Evolutionary conservation across 2,113 vertebrate genomes (phyloP), one percentile per base, ranked within the genome.

Genomic region (Petroica traversi): DNA sequence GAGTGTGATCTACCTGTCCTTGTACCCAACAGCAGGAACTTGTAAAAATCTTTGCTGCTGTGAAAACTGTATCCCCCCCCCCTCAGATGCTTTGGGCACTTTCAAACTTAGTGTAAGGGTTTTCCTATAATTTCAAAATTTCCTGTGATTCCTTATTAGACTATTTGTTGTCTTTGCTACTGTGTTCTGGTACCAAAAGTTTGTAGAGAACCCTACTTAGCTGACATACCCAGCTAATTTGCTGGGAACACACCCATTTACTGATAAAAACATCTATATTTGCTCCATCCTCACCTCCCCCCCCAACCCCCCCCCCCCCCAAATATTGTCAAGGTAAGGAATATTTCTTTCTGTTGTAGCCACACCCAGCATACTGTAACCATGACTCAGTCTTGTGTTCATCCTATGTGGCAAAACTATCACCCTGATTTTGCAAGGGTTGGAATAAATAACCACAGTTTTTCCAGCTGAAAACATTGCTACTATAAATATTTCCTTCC

Each of bases 321-420:
- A 92, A 81, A 93, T 87, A 94, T 46, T 58, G 45, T 85, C 36
- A 85, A 79, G 45, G 69, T 94, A 85, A 94, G 88, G 58, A 88
- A 73, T 89, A 85, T 78, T 91, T 92, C 24, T 90, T 91, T 84
- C 11, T 66, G 68, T 73, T 80, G 45, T 69, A 76, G 64, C 18
- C 92, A 69, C 93, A 73, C 94, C 87, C 63, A 62, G 11, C 62
- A 80, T 89, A 66, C 69, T 76, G 64, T 62, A 89, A 61, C 41
- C 12, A 10, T 97, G 94, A 96, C 51, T 97, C 94, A 95, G 78
- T 49, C 66, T 58, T 69, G 33, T 2, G 4, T 75, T 93, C 80
- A 36, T 88, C 66, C 51, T 75, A 34, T 64, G 33, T 52, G 68
- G 62, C 58, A 72, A 88, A 76, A 31, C 24, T 43, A 61, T 68